Evolutionary conservation across 1,140 invertebrate species (phyloP).

Genomic region (Trachymyrmex cornetzi): DNA sequence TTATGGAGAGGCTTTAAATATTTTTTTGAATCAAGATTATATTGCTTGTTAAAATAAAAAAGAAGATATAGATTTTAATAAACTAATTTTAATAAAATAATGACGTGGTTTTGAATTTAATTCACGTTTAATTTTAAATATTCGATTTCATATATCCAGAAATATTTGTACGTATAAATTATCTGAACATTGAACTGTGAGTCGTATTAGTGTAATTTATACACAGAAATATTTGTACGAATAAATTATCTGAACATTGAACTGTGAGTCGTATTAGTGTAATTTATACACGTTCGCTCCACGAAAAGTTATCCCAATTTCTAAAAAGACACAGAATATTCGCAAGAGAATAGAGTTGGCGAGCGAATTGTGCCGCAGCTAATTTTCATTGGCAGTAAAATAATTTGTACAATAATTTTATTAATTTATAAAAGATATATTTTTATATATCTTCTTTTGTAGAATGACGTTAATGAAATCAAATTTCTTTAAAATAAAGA

Average conservation of each 20-base stretch:
- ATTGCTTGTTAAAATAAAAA: background rate
- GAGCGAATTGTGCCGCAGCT: background rate
- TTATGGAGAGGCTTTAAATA: no score
- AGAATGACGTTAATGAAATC: background rate
- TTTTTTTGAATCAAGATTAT: no score
- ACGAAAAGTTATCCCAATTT: background rate
- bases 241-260: slow-evolving; percentile 13
- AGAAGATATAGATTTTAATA: background rate
- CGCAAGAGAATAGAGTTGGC: background rate
- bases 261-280: background rate
- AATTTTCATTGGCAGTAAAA: background rate
- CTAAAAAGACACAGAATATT: background rate
- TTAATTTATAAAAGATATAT: background rate
- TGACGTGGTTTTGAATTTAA: background rate
- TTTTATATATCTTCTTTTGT: background rate
- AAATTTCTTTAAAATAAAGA: background rate
- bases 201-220: background rate
- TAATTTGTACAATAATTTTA: slow-evolving; percentile 17
- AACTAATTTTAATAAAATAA: slow-evolving; percentile 2
- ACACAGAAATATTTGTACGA: background rate
- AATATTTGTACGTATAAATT: slow-evolving; percentile 20
- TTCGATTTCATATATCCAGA: background rate
- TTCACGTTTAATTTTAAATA: background rate
- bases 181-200: slow-evolving; percentile 2
- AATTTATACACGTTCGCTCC: background rate